phyloP scores from a whole-genome alignment of 2,888 invertebrate species.

The Troides oblongomaculatus region DNA sequence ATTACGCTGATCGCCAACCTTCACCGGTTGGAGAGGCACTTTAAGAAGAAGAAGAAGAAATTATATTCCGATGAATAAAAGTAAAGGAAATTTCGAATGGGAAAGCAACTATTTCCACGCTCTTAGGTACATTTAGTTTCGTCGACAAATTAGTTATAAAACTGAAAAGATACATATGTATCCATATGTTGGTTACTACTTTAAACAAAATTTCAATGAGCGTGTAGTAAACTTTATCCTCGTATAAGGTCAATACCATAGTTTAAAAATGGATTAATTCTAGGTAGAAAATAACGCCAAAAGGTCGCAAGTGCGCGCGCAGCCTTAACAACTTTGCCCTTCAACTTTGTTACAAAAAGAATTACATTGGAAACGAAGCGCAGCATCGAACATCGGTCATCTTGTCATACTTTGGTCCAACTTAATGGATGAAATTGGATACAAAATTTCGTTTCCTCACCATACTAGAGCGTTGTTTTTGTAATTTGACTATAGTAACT shows the following conservation, averaged over 20 bases:
- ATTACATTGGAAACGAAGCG: constrained; percentile 11
- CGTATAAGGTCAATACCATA: neutral
- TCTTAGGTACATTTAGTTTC: no score
- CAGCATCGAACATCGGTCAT: constrained; percentile 31
- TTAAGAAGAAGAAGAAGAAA: neutral
- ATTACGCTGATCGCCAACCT: no score
- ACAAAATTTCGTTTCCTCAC: neutral
- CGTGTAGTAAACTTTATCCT: no score
- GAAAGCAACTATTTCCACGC: no score
- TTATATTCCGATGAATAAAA: neutral
- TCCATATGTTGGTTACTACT: no score
- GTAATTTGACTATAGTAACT: neutral
- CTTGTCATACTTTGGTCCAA: constrained; percentile 31
- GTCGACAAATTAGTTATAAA: no score
- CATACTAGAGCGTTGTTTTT: neutral
- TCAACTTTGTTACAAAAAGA: constrained; percentile 31
- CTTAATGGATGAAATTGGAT: constrained; percentile 13
- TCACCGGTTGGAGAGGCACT: no score
- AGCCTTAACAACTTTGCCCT: constrained; percentile 31
- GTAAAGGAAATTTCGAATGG: no score
- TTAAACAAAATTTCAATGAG: no score
- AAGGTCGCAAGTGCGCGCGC: constrained; percentile 25
- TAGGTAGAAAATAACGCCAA: neutral
- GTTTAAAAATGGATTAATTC: neutral
- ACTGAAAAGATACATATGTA: no score